phyloP scores from a whole-genome alignment of 2,888 invertebrate species.

The Lasioglossum leucozonium region DNA sequence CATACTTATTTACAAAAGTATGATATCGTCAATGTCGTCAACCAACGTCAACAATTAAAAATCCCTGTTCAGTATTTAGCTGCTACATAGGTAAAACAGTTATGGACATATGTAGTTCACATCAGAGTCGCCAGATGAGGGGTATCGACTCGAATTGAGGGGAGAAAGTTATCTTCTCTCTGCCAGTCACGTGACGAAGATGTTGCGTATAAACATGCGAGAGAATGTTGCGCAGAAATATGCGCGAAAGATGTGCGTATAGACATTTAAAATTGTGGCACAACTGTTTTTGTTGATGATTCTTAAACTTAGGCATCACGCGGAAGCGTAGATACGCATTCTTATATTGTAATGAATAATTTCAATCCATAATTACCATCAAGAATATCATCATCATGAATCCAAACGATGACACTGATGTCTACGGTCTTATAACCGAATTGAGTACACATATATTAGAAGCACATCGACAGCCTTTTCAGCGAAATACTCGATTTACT shows the following conservation, averaged over 20 bases:
- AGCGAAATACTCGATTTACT: conserved; percentile 53
- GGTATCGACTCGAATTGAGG: too few species aligned
- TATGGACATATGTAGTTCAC: too few species aligned
- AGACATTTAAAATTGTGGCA: neutral
- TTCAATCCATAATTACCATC: neutral
- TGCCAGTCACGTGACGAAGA: too few species aligned
- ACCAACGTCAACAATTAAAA: too few species aligned
- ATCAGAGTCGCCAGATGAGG: too few species aligned
- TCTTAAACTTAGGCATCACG: neutral
- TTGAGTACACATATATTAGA: conserved; percentile 74
- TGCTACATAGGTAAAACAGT: too few species aligned
- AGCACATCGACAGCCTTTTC: conserved; percentile 46
- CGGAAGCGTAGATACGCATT: neutral
- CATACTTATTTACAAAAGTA: too few species aligned
- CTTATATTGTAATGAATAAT: neutral
- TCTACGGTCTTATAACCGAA: conserved; percentile 78
- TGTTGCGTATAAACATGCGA: neutral
- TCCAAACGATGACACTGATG: conserved; percentile 42
- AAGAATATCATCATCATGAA: neutral
- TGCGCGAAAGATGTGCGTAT: neutral
- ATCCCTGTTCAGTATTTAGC: too few species aligned
- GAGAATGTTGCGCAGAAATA: neutral
- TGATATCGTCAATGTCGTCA: too few species aligned
- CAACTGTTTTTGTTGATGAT: neutral
- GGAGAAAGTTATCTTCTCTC: too few species aligned